phyloP scores from a whole-genome alignment of 2,113 vertebrate species.

The Phyllostomus discolor region DNA sequence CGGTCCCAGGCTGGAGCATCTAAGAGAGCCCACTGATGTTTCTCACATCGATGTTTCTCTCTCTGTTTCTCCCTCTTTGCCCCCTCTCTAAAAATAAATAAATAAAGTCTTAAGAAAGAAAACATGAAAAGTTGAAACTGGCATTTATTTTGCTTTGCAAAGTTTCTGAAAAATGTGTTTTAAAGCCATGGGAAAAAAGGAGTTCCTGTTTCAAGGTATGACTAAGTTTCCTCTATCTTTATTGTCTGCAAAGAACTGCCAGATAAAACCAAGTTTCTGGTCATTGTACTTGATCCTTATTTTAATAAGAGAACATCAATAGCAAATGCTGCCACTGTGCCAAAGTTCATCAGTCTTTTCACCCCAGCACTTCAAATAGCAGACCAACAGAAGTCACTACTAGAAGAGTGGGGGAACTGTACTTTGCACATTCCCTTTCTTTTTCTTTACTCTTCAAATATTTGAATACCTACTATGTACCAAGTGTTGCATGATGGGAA shows the following conservation, averaged over 20 bases:
- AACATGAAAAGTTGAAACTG: conserved; percentile 24
- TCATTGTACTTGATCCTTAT: not conserved
- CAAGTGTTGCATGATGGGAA: not conserved
- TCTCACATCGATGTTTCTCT: too few relatives aligned
- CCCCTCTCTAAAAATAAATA: too few relatives aligned
- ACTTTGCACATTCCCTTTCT: not conserved
- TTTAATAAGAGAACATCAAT: not conserved
- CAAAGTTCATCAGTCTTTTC: not conserved
- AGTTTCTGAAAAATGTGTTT: not conserved
- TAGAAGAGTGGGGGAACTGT: not conserved
- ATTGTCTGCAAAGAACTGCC: not conserved
- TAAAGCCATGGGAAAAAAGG: not conserved
- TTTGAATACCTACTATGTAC: not conserved
- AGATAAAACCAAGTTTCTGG: not conserved
- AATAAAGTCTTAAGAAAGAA: not conserved
- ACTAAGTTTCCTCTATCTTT: not conserved
- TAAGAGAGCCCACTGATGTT: too few relatives aligned
- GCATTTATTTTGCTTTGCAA: not conserved
- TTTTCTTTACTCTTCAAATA: not conserved
- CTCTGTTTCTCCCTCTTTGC: too few relatives aligned
- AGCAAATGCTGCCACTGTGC: not conserved
- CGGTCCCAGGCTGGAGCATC: too few relatives aligned
- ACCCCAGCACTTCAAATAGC: not conserved
- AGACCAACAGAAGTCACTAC: not conserved
- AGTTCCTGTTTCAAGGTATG: not conserved